Evolutionary conservation across 1,140 invertebrate species (phyloP).

Genomic region (Charaxes varanes): DNA sequence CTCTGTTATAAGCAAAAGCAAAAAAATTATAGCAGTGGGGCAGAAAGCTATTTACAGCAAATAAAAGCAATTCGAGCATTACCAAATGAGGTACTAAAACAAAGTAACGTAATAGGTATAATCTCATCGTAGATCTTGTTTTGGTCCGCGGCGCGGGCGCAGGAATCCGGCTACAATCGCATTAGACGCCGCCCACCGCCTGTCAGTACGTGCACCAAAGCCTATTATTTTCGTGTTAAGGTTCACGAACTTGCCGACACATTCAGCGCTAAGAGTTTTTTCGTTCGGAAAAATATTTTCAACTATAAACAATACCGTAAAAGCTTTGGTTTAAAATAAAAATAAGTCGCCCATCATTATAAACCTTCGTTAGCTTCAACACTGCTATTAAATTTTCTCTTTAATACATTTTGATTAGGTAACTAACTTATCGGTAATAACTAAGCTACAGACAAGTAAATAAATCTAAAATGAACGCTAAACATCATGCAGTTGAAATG

Average conservation of each 20-base stretch:
- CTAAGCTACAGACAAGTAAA: no score
- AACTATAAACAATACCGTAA: not conserved
- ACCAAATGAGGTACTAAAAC: not conserved
- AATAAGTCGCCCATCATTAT: not conserved
- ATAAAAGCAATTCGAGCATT: not conserved
- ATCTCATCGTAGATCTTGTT: conserved; percentile 9
- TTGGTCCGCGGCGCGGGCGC: conserved; percentile 21
- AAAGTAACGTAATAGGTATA: not conserved
- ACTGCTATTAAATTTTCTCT: no score
- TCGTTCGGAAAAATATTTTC: not conserved
- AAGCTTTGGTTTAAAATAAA: not conserved
- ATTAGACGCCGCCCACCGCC: conserved; percentile 22
- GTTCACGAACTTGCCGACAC: conserved; percentile 14
- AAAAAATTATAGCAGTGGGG: no score
- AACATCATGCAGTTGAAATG: no score
- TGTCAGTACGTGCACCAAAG: conserved; percentile 2
- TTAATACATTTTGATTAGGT: no score
- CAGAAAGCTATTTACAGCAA: no score
- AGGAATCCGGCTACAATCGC: conserved; percentile 40
- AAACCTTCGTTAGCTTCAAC: no score
- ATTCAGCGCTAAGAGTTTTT: not conserved
- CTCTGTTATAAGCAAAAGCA: no score
- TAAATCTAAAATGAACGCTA: no score
- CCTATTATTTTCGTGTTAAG: conserved; percentile 4
- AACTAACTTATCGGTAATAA: no score